Conservation (phyloP, 2,888 invertebrate genomes). For the Calephelis perditalis region DNA sequence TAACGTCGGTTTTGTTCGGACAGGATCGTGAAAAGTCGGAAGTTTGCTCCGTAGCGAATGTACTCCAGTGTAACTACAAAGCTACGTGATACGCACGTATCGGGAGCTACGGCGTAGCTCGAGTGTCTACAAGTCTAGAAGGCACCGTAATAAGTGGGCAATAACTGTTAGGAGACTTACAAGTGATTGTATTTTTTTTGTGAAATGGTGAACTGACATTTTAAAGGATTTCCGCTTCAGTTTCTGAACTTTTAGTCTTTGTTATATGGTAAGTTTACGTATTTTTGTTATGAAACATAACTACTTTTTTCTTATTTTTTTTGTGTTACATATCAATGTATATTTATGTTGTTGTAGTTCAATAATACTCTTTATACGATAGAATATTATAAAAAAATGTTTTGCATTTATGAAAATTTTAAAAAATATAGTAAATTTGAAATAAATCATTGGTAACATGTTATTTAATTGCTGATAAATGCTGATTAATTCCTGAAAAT, state of each 20-base stretch:
- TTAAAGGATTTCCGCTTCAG: constrained; percentile 35
- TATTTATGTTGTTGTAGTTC: too few species aligned
- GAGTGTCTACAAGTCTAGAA: constrained; percentile 37
- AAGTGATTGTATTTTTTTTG: constrained; percentile 31
- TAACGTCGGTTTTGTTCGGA: constrained; percentile 55
- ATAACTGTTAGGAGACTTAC: constrained; percentile 25
- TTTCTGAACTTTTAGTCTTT: constrained; percentile 37
- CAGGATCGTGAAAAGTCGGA: constrained; percentile 52
- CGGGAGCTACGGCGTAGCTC: constrained; percentile 47
- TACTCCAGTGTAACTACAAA: constrained; percentile 58
- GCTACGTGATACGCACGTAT: constrained; percentile 60
- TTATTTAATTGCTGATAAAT: too few species aligned
- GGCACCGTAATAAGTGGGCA: constrained; percentile 28
- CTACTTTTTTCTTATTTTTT: not conserved
- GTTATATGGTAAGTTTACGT: constrained; percentile 57
- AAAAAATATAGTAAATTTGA: too few species aligned
- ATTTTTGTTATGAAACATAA: not conserved
- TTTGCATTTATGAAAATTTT: too few species aligned
- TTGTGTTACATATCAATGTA: too few species aligned
- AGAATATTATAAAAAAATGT: too few species aligned
- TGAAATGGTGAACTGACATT: constrained; percentile 42
- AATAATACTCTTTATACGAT: too few species aligned
- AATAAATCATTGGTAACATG: too few species aligned
- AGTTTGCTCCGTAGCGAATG: constrained; percentile 47
- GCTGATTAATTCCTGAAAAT: too few species aligned